These are phyloP conservation scores for Pluvialis apricaria DNA, from an alignment of 2,113 vertebrate genomes.

Conservation along the genomic window DNA sequence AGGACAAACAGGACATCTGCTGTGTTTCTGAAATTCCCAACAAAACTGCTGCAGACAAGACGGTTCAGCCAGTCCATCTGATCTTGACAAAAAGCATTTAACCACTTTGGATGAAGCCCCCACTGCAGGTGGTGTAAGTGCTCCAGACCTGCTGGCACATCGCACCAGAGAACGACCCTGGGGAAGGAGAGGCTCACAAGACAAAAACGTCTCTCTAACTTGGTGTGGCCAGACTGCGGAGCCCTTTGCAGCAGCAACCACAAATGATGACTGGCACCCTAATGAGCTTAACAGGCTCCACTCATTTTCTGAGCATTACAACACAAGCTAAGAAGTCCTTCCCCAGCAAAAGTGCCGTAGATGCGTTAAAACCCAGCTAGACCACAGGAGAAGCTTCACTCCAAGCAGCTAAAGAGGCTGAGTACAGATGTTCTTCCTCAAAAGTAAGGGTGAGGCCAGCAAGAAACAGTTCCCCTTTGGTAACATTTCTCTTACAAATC, in stretches of 20 bases:
- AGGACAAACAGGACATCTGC: neutral
- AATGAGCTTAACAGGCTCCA: constrained; percentile 7
- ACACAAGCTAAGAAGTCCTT: neutral
- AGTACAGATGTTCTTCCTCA: neutral
- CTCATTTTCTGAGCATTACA: neutral
- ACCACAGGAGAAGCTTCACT: neutral
- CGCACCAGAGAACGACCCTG: neutral
- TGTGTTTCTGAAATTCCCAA: neutral
- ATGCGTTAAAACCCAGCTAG: neutral
- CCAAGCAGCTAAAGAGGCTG: neutral
- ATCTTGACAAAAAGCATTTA: neutral
- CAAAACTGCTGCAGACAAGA: neutral
- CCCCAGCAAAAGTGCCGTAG: neutral
- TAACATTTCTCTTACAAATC: neutral
- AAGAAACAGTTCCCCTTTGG: constrained; percentile 26
- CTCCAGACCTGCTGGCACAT: neutral
- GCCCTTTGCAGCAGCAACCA: neutral
- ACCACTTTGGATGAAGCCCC: neutral
- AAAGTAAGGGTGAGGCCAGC: constrained; percentile 4
- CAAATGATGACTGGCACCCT: neutral
- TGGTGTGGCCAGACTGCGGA: neutral
- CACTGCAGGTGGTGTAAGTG: neutral
- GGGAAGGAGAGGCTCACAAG: neutral
- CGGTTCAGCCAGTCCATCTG: neutral
- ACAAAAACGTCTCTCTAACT: neutral